Evolutionary conservation across 92 coral and sea anemone species (phyloP).

Genomic region (Muricea muricata): DNA sequence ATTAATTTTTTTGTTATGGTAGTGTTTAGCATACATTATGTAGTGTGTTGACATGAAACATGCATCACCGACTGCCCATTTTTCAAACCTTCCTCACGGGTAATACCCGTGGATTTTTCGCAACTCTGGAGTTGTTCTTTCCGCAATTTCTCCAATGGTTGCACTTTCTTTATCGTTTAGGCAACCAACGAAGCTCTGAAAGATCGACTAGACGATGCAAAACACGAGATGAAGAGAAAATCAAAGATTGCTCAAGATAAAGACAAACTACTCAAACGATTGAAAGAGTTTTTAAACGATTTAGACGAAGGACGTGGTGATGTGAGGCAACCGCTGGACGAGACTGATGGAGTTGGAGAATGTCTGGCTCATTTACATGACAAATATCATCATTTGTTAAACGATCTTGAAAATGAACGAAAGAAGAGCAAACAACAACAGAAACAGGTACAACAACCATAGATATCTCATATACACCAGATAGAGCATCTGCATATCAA

Average conservation of each 20-base stretch:
- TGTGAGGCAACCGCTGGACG: conserved; percentile 71
- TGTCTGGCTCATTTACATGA: conserved; percentile 78
- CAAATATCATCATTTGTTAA: conserved; percentile 73
- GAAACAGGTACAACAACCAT: conserved; percentile 17
- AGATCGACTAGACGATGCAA: conserved; percentile 83
- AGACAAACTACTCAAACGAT: conserved; percentile 74
- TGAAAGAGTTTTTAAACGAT: conserved; percentile 75
- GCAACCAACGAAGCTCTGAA: conserved; percentile 78
- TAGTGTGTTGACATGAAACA: too few species aligned
- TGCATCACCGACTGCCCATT: too few species aligned
- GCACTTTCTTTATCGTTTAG: conserved; percentile 31
- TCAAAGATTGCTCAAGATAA: conserved; percentile 68
- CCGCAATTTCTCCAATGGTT: too few species aligned
- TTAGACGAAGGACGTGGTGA: conserved; percentile 60
- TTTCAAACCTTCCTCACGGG: too few species aligned
- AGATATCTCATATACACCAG: too few species aligned
- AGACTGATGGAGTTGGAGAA: conserved; percentile 83
- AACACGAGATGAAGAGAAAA: conserved; percentile 67
- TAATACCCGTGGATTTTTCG: too few species aligned
- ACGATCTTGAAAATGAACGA: conserved; percentile 77
- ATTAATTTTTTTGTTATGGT: too few species aligned
- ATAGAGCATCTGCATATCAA: too few species aligned
- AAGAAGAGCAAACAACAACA: conserved; percentile 67
- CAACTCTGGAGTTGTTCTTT: too few species aligned
- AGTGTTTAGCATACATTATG: too few species aligned